Conservation (phyloP, 2,113 vertebrate genomes). For the Brevimyrus niger region DNA sequence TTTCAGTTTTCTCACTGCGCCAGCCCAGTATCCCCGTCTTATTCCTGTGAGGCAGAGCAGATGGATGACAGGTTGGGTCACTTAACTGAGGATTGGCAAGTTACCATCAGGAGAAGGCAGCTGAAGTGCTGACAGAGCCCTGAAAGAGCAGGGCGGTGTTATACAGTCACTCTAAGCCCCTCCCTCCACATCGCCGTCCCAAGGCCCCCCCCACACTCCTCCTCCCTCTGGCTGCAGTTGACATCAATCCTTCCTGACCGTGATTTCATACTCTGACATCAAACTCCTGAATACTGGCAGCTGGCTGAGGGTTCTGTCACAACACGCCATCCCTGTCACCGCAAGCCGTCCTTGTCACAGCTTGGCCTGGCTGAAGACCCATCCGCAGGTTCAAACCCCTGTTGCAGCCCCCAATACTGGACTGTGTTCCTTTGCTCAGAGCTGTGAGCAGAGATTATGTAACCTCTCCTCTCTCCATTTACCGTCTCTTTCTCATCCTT, state of each 20-base stretch:
- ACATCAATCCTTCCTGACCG: neutral
- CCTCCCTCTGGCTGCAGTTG: conserved; percentile 37
- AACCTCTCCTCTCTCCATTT: neutral
- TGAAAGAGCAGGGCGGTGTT: neutral
- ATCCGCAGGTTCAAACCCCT: neutral
- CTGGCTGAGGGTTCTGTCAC: neutral
- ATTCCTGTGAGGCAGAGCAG: conserved; percentile 65
- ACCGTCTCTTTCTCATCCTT: neutral
- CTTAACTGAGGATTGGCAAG: neutral
- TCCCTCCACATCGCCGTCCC: conserved; percentile 45
- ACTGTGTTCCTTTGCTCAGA: neutral
- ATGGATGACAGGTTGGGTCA: neutral
- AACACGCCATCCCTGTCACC: neutral
- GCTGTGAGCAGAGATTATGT: neutral
- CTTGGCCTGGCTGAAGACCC: neutral
- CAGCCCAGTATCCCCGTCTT: conserved; percentile 94
- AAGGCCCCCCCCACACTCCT: neutral
- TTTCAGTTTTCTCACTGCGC: conserved; percentile 92
- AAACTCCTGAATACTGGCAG: neutral
- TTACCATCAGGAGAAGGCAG: neutral
- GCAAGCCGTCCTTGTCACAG: neutral
- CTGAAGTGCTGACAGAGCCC: neutral
- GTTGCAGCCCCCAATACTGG: neutral
- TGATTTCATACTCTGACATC: neutral
- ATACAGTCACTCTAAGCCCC: neutral